Conservation (phyloP, 1,140 invertebrate species). For the Teleopsis dalmanni region DNA sequence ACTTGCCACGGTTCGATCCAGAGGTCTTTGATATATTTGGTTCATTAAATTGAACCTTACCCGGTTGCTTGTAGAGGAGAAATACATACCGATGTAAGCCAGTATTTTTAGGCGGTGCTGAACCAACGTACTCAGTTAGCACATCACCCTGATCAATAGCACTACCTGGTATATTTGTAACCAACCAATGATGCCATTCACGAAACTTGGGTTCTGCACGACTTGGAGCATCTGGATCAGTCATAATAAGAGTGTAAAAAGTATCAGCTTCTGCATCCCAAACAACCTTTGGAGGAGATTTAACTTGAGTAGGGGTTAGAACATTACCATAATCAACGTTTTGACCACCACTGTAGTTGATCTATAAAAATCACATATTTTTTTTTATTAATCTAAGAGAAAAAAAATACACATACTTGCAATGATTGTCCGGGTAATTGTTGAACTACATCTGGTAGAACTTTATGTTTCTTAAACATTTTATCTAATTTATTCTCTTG, state of each 20-base stretch:
- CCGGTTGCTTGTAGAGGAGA: constrained; percentile 70
- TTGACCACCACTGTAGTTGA: constrained; percentile 49
- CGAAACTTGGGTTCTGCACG: constrained; percentile 62
- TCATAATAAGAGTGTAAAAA: constrained; percentile 69
- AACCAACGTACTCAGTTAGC: constrained; percentile 76
- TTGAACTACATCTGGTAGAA: constrained; percentile 30
- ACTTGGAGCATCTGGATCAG: constrained; percentile 56
- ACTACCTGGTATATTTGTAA: constrained; percentile 79
- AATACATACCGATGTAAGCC: constrained; percentile 86
- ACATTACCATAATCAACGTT: constrained; percentile 57
- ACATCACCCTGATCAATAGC: constrained; percentile 66
- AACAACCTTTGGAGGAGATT: constrained; percentile 56
- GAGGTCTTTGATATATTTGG: constrained; percentile 37
- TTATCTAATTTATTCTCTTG: constrained; percentile 1
- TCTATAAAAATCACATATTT: constrained; percentile 15
- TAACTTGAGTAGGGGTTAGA: constrained; percentile 60
- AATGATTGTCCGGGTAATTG: constrained; percentile 22
- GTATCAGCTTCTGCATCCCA: constrained; percentile 54
- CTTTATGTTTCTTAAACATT: constrained; percentile 13
- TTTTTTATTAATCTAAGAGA: background rate
- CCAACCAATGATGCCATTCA: constrained; percentile 89
- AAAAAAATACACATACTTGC: constrained; percentile 18
- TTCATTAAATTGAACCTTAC: constrained; percentile 41
- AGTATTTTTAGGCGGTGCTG: constrained; percentile 72
- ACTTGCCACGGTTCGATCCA: constrained; percentile 59